Evolutionary conservation across 2,888 invertebrate species (phyloP), one percentile per base, ranked within the genome.

Genomic region (Macrosoma leucophasiata): DNA sequence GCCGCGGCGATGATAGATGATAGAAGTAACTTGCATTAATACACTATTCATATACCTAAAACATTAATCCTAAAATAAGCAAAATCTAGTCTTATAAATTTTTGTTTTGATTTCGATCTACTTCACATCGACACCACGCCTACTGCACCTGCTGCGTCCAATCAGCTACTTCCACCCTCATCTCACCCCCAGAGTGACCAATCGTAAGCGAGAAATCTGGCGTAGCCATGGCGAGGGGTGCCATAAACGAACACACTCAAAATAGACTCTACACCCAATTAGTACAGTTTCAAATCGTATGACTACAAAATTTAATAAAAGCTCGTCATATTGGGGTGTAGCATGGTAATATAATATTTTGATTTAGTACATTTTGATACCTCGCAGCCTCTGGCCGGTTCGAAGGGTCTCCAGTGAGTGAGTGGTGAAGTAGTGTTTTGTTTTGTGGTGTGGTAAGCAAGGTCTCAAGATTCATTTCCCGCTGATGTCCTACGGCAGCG

Each of bases 401-500:
- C 20, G 11, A 11, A 17, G 25, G 4, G 3, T 20, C 25, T 33
- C 13, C 35, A 31, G 33, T 36, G 36, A 29, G 41, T 35, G 46
- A 22, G 38, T 36, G 32, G 3, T 31, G 23, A 24, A 23, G 12
- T 33, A 29, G 45, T 39, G 35, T 20, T 44, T 45, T n/a, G 40
- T 48, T 34, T 39, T 39, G 29, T 33, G 39, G 41, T 38, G 58
- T 46, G 55, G n/a, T 43, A 33, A 45, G 39, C 6, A 41, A 73
- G 58, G 70, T 66, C 57, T 77, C 84, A 84, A 84, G 64, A 84
- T 84, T 84, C 82, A 82, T 84, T 84, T 84, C 82, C 82, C 82
- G 74, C 82, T 82, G 71, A 85, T 85, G 85, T 84, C 85, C 48
- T 81, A 82, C 76, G 78, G 81, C 49, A 81, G 76, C 61, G 85